Base-by-base conservation (phyloP, 2,113 vertebrate species). In the Neopipo cinnamomea region DNA sequence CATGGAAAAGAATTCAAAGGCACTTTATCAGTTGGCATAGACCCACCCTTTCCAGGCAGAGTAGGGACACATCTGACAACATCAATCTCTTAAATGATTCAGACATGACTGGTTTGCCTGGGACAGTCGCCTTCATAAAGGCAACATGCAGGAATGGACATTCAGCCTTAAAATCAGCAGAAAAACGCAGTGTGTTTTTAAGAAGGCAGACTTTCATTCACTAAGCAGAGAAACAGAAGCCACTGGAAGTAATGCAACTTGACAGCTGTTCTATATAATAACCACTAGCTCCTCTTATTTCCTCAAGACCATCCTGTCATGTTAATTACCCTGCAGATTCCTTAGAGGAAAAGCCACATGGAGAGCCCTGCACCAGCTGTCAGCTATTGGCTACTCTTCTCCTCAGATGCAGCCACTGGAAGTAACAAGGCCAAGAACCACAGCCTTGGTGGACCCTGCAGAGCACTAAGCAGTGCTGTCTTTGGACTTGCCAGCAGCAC, bases 271-370 rank as follows among this genome's bases (percentile, higher is more conserved):
- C 89, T 65, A 74, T 49, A 83, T 85, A 94, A 92, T 68, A 90
- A 91, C 71, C 65, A 35, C 46, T 50, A 63, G 35, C 59, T 96
- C 37, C 30, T 81, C 66, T 85, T 53, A 88, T 85, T 90, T 96
- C 94, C 92, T 70, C 67, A 90, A 89, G 55, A 95, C 70, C 80
- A 55, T 78, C 66, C 62, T 95, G 92, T 95, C 93, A 92, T 41
- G 70, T 96, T 96, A 95, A 97, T 95, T 92, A 93, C 58, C 72
- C 83, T 78, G 80, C 63, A 96, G 91, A 93, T 70, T 95, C 85
- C 88, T 95, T 47, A 33, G 67, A 84, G 67, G 58, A 85, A 81
- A 93, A 89, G 67, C 72, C 91, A 94, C 92, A 94, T 44, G 72
- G 91, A 65, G 44, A 88, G 73, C 73, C 85, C 89, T 85, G 91